Percentiles rank a stretch among this genome's conserved stretches.
phyloP scores from a whole-genome alignment of 2,113 vertebrate species.

The Ophthalmolycus amberensis region DNA sequence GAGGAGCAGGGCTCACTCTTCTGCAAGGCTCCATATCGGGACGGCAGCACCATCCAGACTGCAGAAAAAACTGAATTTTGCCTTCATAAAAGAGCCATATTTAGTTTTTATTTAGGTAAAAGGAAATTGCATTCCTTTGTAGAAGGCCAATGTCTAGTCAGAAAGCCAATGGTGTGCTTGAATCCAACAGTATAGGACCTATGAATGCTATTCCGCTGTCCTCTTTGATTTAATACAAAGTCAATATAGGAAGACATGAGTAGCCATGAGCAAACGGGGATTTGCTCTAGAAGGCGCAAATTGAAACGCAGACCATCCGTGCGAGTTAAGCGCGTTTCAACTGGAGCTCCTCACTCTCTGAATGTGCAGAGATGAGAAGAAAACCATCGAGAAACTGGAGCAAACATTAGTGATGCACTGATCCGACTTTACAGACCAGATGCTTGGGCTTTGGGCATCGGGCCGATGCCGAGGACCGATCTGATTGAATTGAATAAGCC shows the following conservation, averaged over 20 bases:
- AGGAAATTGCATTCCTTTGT: neutral
- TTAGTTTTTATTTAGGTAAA: neutral
- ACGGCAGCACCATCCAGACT: neutral
- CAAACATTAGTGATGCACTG: neutral
- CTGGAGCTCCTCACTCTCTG: neutral
- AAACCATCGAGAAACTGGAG: neutral
- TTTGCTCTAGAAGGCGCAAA: neutral
- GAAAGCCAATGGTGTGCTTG: neutral
- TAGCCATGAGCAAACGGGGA: neutral
- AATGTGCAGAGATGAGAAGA: neutral
- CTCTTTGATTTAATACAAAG: slow-evolving; percentile 1
- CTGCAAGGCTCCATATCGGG: neutral
- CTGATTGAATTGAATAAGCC: neutral
- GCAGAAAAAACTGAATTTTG: neutral
- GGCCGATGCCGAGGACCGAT: too few relatives aligned
- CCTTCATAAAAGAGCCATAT: neutral
- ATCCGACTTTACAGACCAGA: neutral
- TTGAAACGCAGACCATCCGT: neutral
- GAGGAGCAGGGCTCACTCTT: slow-evolving; percentile 32
- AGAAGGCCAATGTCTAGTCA: neutral
- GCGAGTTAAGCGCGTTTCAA: neutral
- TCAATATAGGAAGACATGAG: neutral
- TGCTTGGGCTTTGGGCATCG: neutral
- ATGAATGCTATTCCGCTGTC: neutral
- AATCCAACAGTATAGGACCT: neutral